Percentiles rank a stretch among this genome's conserved stretches.
Conservation (phyloP, 2,888 invertebrate species). For the Ichneumon xanthorius region DNA sequence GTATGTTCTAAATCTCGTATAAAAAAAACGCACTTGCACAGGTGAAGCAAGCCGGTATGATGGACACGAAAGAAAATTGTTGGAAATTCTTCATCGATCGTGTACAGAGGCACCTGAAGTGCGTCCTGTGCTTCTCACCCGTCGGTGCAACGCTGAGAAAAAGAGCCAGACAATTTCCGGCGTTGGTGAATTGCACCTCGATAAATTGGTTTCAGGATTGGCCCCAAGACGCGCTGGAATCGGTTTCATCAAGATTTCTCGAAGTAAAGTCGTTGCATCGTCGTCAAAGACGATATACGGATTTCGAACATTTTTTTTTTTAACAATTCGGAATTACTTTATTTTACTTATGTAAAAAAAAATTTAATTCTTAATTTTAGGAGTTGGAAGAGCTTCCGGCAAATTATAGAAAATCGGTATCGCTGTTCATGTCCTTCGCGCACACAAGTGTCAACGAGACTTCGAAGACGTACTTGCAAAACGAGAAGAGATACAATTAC, state of each 20-base stretch:
- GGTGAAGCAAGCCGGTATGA: slow-evolving; percentile 92
- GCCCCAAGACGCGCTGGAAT: slow-evolving; percentile 96
- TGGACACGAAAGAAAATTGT: slow-evolving; percentile 96
- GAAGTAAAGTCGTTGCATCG: slow-evolving; percentile 85
- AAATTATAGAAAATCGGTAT: slow-evolving; percentile 86
- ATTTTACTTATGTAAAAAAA: neutral
- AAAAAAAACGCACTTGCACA: slow-evolving; percentile 73
- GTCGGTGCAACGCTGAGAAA: slow-evolving; percentile 95
- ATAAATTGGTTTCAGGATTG: slow-evolving; percentile 99
- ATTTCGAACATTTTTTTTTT: no score
- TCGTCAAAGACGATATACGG: neutral
- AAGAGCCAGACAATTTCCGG: slow-evolving; percentile 96
- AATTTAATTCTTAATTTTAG: slow-evolving; percentile 82
- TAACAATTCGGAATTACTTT: neutral
- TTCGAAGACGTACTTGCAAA: slow-evolving; percentile 92
- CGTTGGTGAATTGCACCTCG: slow-evolving; percentile 95
- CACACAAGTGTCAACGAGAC: slow-evolving; percentile 95
- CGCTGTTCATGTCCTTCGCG: slow-evolving; percentile 95
- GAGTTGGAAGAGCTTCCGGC: slow-evolving; percentile 85
- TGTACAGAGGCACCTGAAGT: slow-evolving; percentile 91
- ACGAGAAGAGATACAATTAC: slow-evolving; percentile 96
- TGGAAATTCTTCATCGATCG: slow-evolving; percentile 98
- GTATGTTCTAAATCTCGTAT: neutral
- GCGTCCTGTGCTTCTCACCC: slow-evolving; percentile 97
- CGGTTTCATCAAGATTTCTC: slow-evolving; percentile 94